phyloP scores from a whole-genome alignment of 2,797 vertebrate species.

The Galago senegalensis region DNA sequence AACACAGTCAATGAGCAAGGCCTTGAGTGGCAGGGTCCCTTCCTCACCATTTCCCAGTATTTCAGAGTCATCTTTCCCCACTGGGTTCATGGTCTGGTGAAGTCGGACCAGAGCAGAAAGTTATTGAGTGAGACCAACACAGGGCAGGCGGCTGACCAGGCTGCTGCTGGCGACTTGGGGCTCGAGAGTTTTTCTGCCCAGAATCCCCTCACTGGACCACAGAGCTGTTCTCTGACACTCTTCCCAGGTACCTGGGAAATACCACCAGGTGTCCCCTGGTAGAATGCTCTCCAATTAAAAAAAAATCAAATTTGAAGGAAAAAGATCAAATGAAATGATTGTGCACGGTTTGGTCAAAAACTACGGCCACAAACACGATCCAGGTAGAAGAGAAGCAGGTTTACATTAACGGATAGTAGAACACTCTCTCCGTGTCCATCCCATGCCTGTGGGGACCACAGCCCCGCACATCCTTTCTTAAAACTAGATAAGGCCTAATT shows the following conservation, averaged over 20 bases:
- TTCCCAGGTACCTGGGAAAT: neutral
- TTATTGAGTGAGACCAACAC: no score
- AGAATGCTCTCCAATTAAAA: neutral
- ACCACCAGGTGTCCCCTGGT: neutral
- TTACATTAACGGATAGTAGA: neutral
- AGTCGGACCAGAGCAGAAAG: no score
- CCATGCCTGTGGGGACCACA: neutral
- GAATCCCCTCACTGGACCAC: neutral
- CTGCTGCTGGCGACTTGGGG: no score
- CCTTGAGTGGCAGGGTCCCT: neutral
- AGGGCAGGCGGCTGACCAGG: no score
- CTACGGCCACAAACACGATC: neutral
- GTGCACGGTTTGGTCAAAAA: neutral
- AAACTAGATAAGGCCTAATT: neutral
- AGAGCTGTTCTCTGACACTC: constrained; percentile 33
- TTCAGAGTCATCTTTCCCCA: no score
- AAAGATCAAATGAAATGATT: neutral
- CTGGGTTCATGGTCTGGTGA: no score
- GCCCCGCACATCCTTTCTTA: neutral
- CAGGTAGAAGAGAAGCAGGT: neutral
- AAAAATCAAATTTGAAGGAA: neutral
- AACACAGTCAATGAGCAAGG: neutral
- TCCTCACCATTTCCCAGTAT: constrained; percentile 18
- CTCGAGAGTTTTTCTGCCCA: no score
- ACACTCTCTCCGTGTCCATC: fast-evolving